These are phyloP conservation scores for Hyposoter didymator DNA, from an alignment of 2,888 invertebrate species.

Conservation along the genomic window DNA sequence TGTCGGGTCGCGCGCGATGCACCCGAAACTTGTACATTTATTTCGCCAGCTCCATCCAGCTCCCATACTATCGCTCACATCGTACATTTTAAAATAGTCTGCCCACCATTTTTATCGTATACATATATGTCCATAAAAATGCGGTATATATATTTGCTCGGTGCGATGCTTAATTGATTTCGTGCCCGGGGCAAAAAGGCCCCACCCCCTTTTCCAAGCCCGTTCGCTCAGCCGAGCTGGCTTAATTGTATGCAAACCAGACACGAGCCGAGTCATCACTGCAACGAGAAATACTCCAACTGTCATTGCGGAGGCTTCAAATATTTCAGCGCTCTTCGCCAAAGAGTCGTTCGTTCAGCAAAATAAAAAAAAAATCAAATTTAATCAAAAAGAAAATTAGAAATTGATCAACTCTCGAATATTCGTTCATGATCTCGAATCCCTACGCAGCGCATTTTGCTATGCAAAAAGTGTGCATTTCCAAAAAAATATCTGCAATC, in stretches of 20 bases:
- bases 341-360: neutral
- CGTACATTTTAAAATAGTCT: constrained; percentile 67
- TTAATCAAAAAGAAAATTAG: neutral
- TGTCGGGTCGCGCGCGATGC: constrained; percentile 25
- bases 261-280: constrained; percentile 61
- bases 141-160: neutral
- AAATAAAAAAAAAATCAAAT: neutral
- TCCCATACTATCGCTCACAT: constrained; percentile 41
- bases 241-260: constrained; percentile 50
- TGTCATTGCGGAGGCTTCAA: constrained; percentile 52
- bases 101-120: constrained; percentile 23
- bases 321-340: constrained; percentile 28
- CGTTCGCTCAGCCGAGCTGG: constrained; percentile 15
- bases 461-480: too few relatives aligned
- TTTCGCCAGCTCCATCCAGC: constrained; percentile 50
- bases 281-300: constrained; percentile 23
- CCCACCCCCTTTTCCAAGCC: neutral
- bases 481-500: neutral
- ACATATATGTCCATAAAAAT: constrained; percentile 8
- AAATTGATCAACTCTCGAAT: neutral
- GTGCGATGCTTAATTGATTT: constrained; percentile 62
- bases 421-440: neutral
- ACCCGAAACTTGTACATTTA: constrained; percentile 65
- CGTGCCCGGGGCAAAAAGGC: constrained; percentile 44
- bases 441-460: neutral